Base-by-base conservation (phyloP, 2,113 vertebrate species). In the Campylomormyrus numenius region DNA sequence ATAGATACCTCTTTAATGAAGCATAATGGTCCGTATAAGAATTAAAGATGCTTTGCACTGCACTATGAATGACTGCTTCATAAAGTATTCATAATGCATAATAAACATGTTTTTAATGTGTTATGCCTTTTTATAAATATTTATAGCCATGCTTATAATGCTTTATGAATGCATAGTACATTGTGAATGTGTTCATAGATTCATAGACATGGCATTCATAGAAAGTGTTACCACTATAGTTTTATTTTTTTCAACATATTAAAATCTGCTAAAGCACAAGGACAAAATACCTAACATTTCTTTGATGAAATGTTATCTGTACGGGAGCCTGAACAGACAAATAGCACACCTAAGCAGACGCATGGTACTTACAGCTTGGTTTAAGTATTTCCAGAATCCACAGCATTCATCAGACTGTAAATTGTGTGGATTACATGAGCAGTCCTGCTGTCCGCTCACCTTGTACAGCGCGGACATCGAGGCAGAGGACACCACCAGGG, bases 401-500 rank as follows among this genome's bases (percentile, higher is more conserved):
- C 5, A 3, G 27, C 11, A 77, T 15, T 31, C 2, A 27, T 31
- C 70, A 77, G 13, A 39, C 10, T 35, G 66, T 77, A 39, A 77
- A 19, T 35, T 39, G 31, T 15, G 31, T 39, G 35, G 35, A 39
- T 80, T 19, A 50, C 84, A n/a, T 62, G 7, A 27, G 10, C 84
- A 21, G n/a, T 11, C 48, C n/a, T 50, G 48, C 5, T 86, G 46
- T 87, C 91, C 15, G n/a, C 90, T 92, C 95, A 99, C 98, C 97
- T 99, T 99, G 94, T 99, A 99, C 89, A 99, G 97, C 24, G 98
- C 98, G 49, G 98, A 99, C 95, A 96, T 97, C 50, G 98, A 99
- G 1, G 98, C 98, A 13, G 98, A 99, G 91, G 97, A 96, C 94
- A 99, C 98, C 50, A 98, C 98, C 91, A 99, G 93, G 7, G 98